Evolutionary conservation across 1,140 invertebrate species (phyloP).

Genomic region (Aphis craccivora): DNA sequence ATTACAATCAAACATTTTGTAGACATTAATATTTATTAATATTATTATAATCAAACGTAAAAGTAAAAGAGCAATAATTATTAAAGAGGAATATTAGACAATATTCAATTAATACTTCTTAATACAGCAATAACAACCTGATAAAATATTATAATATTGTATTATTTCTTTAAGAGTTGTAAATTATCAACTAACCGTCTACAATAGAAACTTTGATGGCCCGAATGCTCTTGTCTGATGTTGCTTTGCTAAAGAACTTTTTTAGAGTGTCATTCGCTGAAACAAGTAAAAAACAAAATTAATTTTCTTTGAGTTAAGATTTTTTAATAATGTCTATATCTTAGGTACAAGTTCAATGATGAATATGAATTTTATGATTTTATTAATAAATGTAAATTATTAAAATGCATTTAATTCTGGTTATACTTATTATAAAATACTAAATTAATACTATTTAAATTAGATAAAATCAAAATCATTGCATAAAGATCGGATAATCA

Average conservation of each 20-base stretch:
- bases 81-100: neutral
- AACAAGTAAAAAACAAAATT: constrained; percentile 63
- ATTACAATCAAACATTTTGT: neutral
- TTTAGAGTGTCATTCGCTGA: constrained; percentile 82
- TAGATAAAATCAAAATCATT: neutral
- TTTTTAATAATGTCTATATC: too few species aligned
- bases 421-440: neutral
- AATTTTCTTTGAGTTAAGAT: neutral
- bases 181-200: constrained; percentile 47
- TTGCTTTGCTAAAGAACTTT: constrained; percentile 83
- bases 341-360: too few species aligned
- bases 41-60: neutral
- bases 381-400: neutral
- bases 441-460: neutral
- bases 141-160: neutral
- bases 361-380: neutral
- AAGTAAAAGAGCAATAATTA: too few species aligned
- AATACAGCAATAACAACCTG: neutral
- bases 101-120: neutral
- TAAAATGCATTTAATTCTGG: neutral
- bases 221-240: constrained; percentile 73
- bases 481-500: neutral
- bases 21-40: neutral
- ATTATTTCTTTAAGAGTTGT: neutral
- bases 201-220: constrained; percentile 81